Conservation (phyloP, 35 echinoderm and acorn worm genomes). For the Diadema setosum region DNA sequence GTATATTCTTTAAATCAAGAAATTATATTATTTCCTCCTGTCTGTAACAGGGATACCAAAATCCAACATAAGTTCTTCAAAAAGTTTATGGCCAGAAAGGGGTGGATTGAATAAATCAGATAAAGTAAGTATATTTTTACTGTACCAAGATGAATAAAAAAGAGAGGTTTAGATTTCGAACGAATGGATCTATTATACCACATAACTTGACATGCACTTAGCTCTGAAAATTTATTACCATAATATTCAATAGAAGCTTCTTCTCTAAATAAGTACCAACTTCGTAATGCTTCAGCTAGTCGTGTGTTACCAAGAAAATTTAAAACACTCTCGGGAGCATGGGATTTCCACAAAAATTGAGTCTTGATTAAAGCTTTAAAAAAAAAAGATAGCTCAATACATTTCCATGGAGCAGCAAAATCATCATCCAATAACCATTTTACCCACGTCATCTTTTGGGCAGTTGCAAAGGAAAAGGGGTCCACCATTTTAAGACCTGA, state of each 20-base stretch:
- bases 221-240: neutral
- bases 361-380: neutral
- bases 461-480: neutral
- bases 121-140: neutral
- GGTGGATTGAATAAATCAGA: neutral
- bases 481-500: neutral
- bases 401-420: neutral
- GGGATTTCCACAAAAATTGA: neutral
- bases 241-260: neutral
- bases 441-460: constrained; percentile 9
- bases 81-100: neutral
- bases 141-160: neutral
- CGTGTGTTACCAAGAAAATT: neutral
- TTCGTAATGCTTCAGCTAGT: neutral
- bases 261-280: constrained; percentile 13
- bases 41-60: neutral
- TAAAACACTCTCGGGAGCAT: constrained; percentile 10
- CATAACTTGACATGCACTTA: neutral
- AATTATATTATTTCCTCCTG: neutral
- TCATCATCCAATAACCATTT: neutral
- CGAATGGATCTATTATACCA: neutral
- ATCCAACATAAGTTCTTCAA: neutral
- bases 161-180: neutral
- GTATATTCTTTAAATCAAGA: neutral
- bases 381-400: neutral